Evolutionary conservation across 2,888 invertebrate species (phyloP), one percentile per base, ranked within the genome.

Genomic region (Alcis repandata): DNA sequence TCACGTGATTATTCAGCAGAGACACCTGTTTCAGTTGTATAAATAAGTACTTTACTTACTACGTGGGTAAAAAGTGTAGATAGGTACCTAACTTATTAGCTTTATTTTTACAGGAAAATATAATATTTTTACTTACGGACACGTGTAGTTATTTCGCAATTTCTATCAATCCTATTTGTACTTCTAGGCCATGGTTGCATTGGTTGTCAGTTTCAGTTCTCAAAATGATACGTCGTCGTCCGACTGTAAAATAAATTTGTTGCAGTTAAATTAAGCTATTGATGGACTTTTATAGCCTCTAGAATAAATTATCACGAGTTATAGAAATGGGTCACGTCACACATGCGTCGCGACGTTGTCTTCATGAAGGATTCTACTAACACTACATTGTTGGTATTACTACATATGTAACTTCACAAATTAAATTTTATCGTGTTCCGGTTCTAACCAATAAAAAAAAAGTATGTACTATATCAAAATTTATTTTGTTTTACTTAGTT

Each of bases 241-340:
- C 54, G 40, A n/a, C 41, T 20, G 32, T 56, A 20, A 43, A 45
- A 56, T 56, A 36, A 45, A 56, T 33, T 33, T 17, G 33, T 19
- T 40, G 22, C 40, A 56, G 45, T 45, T 56, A 36, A 56, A 56
- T 54, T 54, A 54, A 54, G 41, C 56, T 33, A 45, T 45, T 56
- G 56, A 45, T 45, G n/a, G 45, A 61, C 54, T 54, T 56, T 48
- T 56, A 62, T 45, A 17, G 46, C 36, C 27, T 6, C 58, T 58
- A 45, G 19, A 22, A 58, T 58, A 58, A 48, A 58, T 48, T 59
- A 59, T 32, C 17, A 49, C 48, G 48, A 58, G 49, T 59, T 59
- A 40, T 15, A 49, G 48, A 49, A 59, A 79, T 74, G 69, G 75
- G 70, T 69, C 72, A 70, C 54, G 27, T 69, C 72, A 70, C 54